Evolutionary conservation across 2,888 invertebrate species (phyloP).

Genomic region (Ophion slaviceki): DNA sequence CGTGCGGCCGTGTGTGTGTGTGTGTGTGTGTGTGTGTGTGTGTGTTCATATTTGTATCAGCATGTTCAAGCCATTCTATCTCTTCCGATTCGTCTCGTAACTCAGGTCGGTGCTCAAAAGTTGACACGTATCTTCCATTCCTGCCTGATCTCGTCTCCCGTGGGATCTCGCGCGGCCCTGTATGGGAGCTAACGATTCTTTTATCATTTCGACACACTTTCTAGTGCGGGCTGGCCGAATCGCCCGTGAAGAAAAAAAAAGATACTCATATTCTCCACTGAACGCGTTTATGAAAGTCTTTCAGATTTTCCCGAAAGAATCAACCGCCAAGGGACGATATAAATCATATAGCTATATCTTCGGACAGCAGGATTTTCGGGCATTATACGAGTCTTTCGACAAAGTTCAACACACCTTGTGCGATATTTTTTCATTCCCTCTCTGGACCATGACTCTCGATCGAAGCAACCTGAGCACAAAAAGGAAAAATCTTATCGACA

Average conservation of each 20-base stretch:
- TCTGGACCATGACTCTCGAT: slow-evolving; percentile 15
- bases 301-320: slow-evolving; percentile 43
- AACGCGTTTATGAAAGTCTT: slow-evolving; percentile 33
- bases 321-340: slow-evolving; percentile 14
- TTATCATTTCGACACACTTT: slow-evolving; percentile 79
- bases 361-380: slow-evolving; percentile 7
- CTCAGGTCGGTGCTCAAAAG: slow-evolving; percentile 66
- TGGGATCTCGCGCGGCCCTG: slow-evolving; percentile 41
- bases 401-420: slow-evolving; percentile 5
- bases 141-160: slow-evolving; percentile 11
- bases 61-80: slow-evolving; percentile 41
- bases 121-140: neutral
- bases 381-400: slow-evolving; percentile 26
- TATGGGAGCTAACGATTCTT: slow-evolving; percentile 72
- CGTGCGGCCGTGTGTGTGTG: no score
- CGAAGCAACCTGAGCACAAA: slow-evolving; percentile 22
- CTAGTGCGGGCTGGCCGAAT: slow-evolving; percentile 36
- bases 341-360: slow-evolving; percentile 50
- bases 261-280: slow-evolving; percentile 39
- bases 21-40: no score
- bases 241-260: slow-evolving; percentile 9
- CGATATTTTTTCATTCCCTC: slow-evolving; percentile 5
- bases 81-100: slow-evolving; percentile 36
- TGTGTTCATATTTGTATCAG: neutral
- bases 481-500: slow-evolving; percentile 14